Percentiles rank a stretch among this genome's conserved stretches.
Conservation (phyloP, 2,113 vertebrate genomes). For the Indicator maculatus region DNA sequence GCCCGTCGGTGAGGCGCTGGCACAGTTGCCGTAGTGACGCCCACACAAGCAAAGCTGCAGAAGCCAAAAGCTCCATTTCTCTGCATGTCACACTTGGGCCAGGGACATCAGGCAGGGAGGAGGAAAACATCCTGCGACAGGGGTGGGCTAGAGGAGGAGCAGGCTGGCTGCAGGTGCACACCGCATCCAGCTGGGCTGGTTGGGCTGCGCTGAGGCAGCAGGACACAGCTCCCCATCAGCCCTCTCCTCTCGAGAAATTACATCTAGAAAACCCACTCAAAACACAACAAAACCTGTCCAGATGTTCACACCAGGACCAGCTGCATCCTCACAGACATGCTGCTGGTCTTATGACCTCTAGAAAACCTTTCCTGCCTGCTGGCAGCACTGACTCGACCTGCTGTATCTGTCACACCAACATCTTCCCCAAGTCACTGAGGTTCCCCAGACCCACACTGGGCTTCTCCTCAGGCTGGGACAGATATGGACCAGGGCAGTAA, state of each 20-base stretch:
- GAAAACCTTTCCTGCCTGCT: background rate
- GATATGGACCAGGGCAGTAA: fast-evolving
- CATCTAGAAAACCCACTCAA: fast-evolving
- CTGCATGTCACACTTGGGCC: background rate
- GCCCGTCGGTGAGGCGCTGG: background rate
- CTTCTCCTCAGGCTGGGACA: background rate
- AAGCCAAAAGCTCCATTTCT: slow-evolving; percentile 29
- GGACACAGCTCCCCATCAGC: fast-evolving
- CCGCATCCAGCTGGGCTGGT: fast-evolving
- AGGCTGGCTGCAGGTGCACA: fast-evolving
- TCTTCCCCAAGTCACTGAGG: background rate
- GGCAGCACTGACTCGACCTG: background rate
- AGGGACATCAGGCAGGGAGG: background rate
- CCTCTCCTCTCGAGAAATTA: background rate
- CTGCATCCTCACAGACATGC: fast-evolving
- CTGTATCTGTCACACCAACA: fast-evolving
- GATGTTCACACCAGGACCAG: background rate
- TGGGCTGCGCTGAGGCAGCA: fast-evolving
- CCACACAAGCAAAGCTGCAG: slow-evolving; percentile 42
- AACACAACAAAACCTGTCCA: background rate
- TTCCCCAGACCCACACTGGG: fast-evolving
- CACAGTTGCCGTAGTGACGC: slow-evolving; percentile 53
- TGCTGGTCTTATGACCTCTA: fast-evolving
- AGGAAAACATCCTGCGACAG: fast-evolving
- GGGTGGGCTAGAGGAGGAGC: fast-evolving